Percentiles rank a stretch among this genome's conserved stretches.
These are phyloP conservation scores for Phoxinus phoxinus DNA, from an alignment of 2,113 vertebrate species.

Conservation along the genomic window DNA sequence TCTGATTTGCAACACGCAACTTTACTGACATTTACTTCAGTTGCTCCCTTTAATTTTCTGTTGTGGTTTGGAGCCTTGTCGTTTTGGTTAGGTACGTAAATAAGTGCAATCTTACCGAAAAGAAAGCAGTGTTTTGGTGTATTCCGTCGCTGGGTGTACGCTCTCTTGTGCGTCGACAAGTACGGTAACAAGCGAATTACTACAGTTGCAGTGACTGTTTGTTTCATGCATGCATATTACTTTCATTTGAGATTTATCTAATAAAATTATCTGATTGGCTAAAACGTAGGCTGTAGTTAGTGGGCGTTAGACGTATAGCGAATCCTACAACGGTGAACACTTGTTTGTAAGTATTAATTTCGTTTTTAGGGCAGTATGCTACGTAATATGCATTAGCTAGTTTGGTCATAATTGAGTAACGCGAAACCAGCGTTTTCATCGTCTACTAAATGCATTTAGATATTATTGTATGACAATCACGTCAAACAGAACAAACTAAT, in stretches of 20 bases:
- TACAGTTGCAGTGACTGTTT: background rate
- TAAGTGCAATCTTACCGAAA: background rate
- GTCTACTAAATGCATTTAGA: background rate
- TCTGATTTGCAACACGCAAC: background rate
- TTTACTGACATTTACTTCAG: background rate
- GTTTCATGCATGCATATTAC: constrained; percentile 4
- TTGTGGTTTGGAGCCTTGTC: background rate
- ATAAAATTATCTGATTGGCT: background rate
- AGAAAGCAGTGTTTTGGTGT: background rate
- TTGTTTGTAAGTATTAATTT: background rate
- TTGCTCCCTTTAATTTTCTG: background rate
- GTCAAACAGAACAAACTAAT: background rate
- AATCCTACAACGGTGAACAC: background rate
- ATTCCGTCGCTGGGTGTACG: background rate
- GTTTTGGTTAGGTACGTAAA: background rate
- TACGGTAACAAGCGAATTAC: background rate
- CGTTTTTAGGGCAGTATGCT: no score
- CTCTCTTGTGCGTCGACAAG: background rate
- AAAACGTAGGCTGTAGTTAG: background rate
- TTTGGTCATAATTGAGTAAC: background rate
- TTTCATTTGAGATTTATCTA: background rate
- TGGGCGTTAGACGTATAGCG: background rate
- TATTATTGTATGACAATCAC: background rate
- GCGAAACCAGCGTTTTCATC: background rate
- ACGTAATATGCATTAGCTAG: constrained; percentile 7